Conservation (phyloP, 2,888 invertebrate species). For the Drepana falcataria region DNA sequence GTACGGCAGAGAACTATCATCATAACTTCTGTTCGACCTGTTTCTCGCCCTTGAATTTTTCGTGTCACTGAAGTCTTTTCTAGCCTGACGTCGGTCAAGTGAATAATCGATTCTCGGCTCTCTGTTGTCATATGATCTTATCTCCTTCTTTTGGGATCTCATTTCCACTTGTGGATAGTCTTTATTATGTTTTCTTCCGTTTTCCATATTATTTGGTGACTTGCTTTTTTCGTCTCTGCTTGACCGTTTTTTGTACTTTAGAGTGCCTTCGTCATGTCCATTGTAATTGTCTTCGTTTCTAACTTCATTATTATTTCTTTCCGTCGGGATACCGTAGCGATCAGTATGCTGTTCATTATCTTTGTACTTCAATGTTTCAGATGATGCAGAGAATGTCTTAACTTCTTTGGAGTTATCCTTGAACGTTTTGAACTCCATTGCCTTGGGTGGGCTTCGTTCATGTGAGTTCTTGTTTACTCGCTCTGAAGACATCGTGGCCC, state of each 20-base stretch:
- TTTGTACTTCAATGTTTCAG: slow-evolving; percentile 72
- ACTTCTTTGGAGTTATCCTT: slow-evolving; percentile 73
- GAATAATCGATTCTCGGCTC: slow-evolving; percentile 72
- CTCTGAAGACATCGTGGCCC: slow-evolving; percentile 63
- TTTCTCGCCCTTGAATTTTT: slow-evolving; percentile 51
- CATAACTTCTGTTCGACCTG: slow-evolving; percentile 62
- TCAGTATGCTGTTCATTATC: slow-evolving; percentile 63
- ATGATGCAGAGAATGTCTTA: slow-evolving; percentile 72
- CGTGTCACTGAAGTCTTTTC: slow-evolving; percentile 57
- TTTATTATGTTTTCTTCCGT: slow-evolving; percentile 48
- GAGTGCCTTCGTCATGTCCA: slow-evolving; percentile 66
- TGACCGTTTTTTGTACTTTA: slow-evolving; percentile 68
- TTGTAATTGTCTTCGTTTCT: slow-evolving; percentile 57
- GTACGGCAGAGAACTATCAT: slow-evolving; percentile 64
- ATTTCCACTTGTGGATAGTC: slow-evolving; percentile 64
- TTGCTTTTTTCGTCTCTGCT: slow-evolving; percentile 64
- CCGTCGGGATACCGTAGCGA: slow-evolving; percentile 66
- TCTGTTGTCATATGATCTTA: slow-evolving; percentile 46
- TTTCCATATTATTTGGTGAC: slow-evolving; percentile 50
- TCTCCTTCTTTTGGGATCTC: slow-evolving; percentile 58
- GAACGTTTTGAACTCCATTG: slow-evolving; percentile 74
- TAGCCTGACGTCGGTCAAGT: slow-evolving; percentile 58
- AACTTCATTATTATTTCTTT: slow-evolving; percentile 58
- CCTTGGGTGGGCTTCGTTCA: slow-evolving; percentile 62
- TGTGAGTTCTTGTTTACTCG: slow-evolving; percentile 61